Percentiles rank a stretch among this genome's conserved stretches.
phyloP scores from a whole-genome alignment of 2,888 invertebrate species.

The Catocala fraxini region DNA sequence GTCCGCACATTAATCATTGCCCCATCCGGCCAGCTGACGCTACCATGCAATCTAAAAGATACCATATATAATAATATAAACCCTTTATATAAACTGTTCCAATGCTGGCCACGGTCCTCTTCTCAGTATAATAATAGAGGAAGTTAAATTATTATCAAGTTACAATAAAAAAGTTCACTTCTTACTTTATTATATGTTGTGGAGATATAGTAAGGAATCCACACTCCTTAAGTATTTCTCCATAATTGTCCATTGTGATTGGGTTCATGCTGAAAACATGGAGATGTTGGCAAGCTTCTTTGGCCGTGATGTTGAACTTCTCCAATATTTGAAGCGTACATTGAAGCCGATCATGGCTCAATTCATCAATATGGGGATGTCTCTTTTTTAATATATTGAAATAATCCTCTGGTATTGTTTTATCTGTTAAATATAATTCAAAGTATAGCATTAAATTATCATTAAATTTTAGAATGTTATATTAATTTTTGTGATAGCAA shows the following conservation, averaged over 20 bases:
- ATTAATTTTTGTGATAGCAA: no score
- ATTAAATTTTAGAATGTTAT: no score
- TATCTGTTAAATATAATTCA: constrained; percentile 55
- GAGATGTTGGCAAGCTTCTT: constrained; percentile 85
- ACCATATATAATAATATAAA: no score
- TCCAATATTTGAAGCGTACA: constrained; percentile 69
- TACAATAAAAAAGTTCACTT: neutral
- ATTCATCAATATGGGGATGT: constrained; percentile 70
- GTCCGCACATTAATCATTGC: no score
- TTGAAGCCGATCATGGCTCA: constrained; percentile 68
- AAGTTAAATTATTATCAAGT: no score
- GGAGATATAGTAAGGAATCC: constrained; percentile 82
- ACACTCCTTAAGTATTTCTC: constrained; percentile 88
- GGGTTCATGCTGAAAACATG: constrained; percentile 87
- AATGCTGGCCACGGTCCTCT: no score
- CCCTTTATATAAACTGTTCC: no score
- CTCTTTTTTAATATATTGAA: constrained; percentile 63
- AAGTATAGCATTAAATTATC: no score
- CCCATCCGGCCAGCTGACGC: no score
- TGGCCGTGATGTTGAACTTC: constrained; percentile 79
- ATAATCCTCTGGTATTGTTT: constrained; percentile 54
- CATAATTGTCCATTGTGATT: constrained; percentile 88
- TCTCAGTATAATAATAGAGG: no score
- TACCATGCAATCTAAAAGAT: no score
- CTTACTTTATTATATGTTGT: constrained; percentile 77